phyloP scores from a whole-genome alignment of 2,113 vertebrate genomes.

The Piliocolobus tephrosceles region DNA sequence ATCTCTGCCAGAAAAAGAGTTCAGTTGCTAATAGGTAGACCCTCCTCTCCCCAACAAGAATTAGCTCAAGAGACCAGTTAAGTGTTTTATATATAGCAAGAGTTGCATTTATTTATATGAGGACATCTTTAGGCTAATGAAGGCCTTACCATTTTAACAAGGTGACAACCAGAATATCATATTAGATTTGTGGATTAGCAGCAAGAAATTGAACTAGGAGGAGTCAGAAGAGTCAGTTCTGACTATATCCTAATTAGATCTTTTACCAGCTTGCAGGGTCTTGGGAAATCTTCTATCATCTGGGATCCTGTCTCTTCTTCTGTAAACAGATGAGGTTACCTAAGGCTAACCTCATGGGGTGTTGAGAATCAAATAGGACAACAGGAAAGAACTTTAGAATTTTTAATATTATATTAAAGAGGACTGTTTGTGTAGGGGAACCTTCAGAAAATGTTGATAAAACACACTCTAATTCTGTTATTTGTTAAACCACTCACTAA shows the following conservation, averaged over 20 bases:
- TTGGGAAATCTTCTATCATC: not conserved
- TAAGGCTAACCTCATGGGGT: not conserved
- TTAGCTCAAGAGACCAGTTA: not conserved
- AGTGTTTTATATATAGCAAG: not conserved
- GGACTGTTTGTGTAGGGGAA: not conserved
- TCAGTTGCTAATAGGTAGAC: not conserved
- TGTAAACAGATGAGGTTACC: not conserved
- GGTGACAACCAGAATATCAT: not conserved
- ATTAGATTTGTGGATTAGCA: not conserved
- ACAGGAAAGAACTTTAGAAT: not conserved
- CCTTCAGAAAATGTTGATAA: not conserved
- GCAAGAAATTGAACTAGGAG: not conserved
- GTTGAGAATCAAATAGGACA: not conserved
- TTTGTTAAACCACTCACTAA: not conserved
- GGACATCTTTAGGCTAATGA: not conserved
- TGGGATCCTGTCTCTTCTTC: not conserved
- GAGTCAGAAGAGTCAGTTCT: not conserved
- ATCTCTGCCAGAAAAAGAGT: not conserved
- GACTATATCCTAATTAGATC: not conserved
- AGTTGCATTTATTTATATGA: not conserved
- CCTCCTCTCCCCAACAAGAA: not conserved
- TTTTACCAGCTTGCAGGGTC: not conserved
- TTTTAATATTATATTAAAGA: not conserved
- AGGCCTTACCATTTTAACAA: not conserved
- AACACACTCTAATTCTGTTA: not conserved